Conservation (phyloP, 2,113 vertebrate species). For the Mungos mungo region DNA sequence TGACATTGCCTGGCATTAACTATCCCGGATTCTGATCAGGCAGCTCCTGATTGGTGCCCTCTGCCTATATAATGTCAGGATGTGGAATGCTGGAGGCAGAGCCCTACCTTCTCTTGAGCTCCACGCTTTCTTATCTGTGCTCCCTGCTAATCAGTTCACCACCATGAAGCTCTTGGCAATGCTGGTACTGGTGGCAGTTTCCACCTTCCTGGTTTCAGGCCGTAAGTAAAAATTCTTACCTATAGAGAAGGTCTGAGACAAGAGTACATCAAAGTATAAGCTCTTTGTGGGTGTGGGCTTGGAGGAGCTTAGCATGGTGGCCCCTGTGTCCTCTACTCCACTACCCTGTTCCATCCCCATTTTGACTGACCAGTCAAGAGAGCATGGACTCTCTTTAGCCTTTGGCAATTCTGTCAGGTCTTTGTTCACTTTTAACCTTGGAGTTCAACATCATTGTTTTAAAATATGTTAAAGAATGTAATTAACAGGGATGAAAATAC, state of each 20-base stretch:
- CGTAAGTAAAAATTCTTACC: constrained; percentile 14
- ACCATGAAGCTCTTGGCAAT: background rate
- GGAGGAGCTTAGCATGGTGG: too few relatives aligned
- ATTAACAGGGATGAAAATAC: too few relatives aligned
- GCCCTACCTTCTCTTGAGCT: background rate
- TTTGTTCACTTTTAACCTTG: background rate
- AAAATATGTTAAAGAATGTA: background rate
- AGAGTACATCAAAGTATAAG: background rate
- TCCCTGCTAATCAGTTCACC: background rate
- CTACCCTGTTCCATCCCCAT: background rate
- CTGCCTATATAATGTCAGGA: background rate
- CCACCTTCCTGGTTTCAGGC: background rate
- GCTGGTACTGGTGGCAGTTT: background rate
- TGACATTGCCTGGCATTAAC: background rate
- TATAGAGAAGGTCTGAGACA: background rate
- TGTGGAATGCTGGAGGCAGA: background rate
- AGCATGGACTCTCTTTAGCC: background rate
- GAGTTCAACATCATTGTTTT: background rate
- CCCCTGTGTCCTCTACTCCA: too few relatives aligned
- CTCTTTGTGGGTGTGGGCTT: background rate
- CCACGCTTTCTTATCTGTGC: background rate
- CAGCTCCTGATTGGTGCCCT: background rate
- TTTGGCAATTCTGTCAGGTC: background rate
- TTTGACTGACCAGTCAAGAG: background rate
- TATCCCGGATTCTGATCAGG: background rate